Conservation (phyloP, 92 coral and sea anemone genomes). For the Phymanthus crucifer region DNA sequence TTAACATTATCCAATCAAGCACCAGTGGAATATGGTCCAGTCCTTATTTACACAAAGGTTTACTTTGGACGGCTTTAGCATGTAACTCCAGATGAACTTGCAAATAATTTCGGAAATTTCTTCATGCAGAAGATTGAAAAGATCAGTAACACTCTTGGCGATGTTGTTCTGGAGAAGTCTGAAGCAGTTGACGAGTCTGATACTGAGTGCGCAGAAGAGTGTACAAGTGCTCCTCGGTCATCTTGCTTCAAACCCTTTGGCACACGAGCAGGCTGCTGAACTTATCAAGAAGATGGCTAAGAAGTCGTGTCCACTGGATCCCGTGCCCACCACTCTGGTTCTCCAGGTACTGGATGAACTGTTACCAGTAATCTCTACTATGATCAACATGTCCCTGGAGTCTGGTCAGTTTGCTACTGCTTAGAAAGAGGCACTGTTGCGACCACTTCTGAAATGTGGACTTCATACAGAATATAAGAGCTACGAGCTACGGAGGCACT, state of each 20-base stretch:
- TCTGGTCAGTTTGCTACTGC: slow-evolving; percentile 16
- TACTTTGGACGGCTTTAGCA: too few species aligned
- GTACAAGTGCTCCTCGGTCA: not conserved
- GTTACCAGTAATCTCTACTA: not conserved
- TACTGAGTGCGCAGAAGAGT: not conserved
- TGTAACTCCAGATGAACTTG: slow-evolving; percentile 24
- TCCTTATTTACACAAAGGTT: too few species aligned
- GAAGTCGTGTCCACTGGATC: slow-evolving; percentile 25
- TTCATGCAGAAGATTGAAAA: slow-evolving; percentile 34
- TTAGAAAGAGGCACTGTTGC: not conserved
- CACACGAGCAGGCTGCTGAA: slow-evolving; percentile 31
- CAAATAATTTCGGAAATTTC: slow-evolving; percentile 27
- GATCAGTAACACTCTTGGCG: slow-evolving; percentile 16
- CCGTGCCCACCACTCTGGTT: slow-evolving; percentile 36
- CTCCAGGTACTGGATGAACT: slow-evolving; percentile 19
- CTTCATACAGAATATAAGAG: not conserved
- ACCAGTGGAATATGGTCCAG: too few species aligned
- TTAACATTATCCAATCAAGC: too few species aligned
- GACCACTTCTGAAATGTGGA: not conserved
- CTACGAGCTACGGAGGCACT: too few species aligned
- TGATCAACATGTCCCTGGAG: slow-evolving; percentile 44
- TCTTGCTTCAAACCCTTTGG: slow-evolving; percentile 40
- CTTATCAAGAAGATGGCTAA: slow-evolving; percentile 23
- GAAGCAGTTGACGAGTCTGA: too few species aligned
- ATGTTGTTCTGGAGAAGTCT: slow-evolving; percentile 1